Evolutionary conservation across 2,797 vertebrate genomes (phyloP).

Genomic region (Onychomys leucogaster): DNA sequence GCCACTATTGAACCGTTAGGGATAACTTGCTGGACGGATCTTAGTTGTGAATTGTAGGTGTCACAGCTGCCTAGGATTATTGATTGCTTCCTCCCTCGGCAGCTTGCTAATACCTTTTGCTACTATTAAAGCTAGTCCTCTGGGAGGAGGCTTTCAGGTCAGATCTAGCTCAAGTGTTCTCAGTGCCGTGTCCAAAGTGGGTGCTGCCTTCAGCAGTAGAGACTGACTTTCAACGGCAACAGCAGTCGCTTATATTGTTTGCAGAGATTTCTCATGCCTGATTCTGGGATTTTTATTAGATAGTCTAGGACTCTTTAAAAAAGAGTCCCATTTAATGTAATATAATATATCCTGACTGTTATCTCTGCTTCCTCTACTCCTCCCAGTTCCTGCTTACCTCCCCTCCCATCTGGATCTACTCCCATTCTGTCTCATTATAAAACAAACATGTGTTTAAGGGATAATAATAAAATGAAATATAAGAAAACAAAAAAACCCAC

Average conservation of each 20-base stretch:
- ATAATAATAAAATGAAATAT: background rate
- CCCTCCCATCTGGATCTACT: background rate
- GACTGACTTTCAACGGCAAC: background rate
- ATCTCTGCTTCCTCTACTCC: background rate
- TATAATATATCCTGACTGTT: background rate
- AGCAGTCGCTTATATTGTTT: background rate
- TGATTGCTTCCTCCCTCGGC: background rate
- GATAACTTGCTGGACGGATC: background rate
- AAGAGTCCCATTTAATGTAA: too few species aligned
- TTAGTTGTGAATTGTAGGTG: background rate
- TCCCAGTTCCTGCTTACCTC: background rate
- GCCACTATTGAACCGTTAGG: background rate
- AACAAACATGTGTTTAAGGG: background rate
- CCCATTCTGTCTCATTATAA: background rate
- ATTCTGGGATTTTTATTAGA: background rate
- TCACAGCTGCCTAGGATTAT: background rate
- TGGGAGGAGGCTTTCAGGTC: background rate
- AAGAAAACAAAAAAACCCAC: background rate
- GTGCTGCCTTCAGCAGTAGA: background rate
- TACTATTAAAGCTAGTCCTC: background rate
- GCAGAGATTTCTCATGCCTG: background rate
- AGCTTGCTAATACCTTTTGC: background rate
- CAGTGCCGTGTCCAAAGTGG: background rate
- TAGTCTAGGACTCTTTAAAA: background rate
- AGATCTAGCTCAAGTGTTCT: background rate